phyloP scores from a whole-genome alignment of 2,113 vertebrate genomes.

The Hiodon alosoides region DNA sequence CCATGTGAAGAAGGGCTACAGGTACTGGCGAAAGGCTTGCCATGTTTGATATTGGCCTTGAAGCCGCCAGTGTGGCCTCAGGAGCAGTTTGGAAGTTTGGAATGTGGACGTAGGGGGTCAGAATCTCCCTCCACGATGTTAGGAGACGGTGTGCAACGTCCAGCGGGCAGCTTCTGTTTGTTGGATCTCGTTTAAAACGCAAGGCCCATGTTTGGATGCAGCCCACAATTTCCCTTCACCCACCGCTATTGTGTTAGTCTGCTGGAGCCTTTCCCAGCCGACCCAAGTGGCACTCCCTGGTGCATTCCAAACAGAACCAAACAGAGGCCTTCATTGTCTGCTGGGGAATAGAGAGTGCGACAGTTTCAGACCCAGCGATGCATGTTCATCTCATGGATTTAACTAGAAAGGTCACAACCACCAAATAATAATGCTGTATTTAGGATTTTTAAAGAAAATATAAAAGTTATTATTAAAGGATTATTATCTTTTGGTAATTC shows the following conservation, averaged over 20 bases:
- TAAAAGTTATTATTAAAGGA: not conserved
- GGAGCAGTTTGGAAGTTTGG: not conserved
- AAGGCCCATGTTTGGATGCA: not conserved
- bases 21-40: not conserved
- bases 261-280: not conserved
- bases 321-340: not conserved
- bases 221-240: not conserved
- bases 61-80: not conserved
- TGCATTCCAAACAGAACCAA: not conserved
- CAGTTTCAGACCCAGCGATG: not conserved
- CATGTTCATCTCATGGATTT: not conserved
- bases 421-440: not conserved
- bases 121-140: not conserved
- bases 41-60: not conserved
- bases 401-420: not conserved
- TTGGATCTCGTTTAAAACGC: not conserved
- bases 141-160: not conserved
- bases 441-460: not conserved
- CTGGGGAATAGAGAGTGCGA: not conserved
- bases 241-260: not conserved
- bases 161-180: not conserved
- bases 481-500: slow-evolving; percentile 32
- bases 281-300: not conserved
- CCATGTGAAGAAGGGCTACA: not conserved
- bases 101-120: not conserved